Conservation (phyloP, 2,113 vertebrate genomes). For the Sinocyclocheilus rhinocerous region DNA sequence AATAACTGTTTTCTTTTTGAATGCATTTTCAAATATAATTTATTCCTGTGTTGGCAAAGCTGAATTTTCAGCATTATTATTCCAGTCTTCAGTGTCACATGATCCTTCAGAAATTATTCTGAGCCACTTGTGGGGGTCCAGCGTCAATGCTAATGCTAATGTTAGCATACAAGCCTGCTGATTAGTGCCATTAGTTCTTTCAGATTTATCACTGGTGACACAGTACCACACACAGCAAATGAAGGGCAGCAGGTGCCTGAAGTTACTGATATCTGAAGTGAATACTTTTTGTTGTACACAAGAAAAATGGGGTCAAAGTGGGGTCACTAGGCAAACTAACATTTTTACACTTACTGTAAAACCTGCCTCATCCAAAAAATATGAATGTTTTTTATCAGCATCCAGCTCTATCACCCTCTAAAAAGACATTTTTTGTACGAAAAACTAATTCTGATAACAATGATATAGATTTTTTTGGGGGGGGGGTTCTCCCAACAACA, state of each 20-base stretch:
- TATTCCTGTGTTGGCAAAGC: too few species aligned
- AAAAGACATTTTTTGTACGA: too few species aligned
- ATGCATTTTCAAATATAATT: too few species aligned
- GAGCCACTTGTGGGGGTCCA: neutral
- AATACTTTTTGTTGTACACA: neutral
- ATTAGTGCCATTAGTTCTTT: conserved; percentile 45
- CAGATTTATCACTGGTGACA: conserved; percentile 10
- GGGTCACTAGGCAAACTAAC: neutral
- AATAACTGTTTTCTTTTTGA: too few species aligned
- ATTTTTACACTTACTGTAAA: too few species aligned
- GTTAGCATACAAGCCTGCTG: conserved; percentile 43
- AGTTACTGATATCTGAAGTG: neutral
- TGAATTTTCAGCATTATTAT: neutral
- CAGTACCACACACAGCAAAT: conserved; percentile 6
- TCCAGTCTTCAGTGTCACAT: neutral
- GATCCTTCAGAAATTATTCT: neutral
- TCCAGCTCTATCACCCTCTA: too few species aligned
- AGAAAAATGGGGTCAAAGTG: neutral
- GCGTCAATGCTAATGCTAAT: conserved; percentile 12
- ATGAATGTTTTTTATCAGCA: too few species aligned
- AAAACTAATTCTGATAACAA: too few species aligned
- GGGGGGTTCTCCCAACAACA: too few species aligned
- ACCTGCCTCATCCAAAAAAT: too few species aligned
- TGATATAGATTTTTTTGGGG: too few species aligned
- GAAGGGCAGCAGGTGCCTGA: neutral